These are phyloP conservation scores for Cinclus mexicanus DNA, from an alignment of 2,113 vertebrate species.

Conservation along the genomic window DNA sequence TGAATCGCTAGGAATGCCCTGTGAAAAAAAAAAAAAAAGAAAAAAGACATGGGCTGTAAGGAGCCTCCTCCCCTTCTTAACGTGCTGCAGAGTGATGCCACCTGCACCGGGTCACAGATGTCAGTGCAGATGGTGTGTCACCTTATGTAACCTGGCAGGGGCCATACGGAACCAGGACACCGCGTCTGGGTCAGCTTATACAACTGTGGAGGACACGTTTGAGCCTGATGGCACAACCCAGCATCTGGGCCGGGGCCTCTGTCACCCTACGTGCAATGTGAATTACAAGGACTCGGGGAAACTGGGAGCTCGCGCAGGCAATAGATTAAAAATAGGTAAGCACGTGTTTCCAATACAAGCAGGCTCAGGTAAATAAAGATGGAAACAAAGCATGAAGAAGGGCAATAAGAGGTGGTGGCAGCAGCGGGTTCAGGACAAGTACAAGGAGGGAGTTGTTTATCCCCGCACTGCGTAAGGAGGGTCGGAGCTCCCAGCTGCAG, in stretches of 20 bases:
- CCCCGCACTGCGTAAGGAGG: accelerated
- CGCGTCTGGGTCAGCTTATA: neutral
- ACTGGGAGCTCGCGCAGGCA: neutral
- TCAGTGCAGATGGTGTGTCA: neutral
- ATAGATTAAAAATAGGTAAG: neutral
- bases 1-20: neutral
- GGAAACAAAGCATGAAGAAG: neutral
- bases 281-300: neutral
- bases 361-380: neutral
- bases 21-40: neutral
- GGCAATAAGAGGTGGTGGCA: neutral
- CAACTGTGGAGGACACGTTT: neutral
- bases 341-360: neutral
- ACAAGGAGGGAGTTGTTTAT: neutral
- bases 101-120: conserved; percentile 7
- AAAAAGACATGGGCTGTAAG: neutral
- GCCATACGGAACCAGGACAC: neutral
- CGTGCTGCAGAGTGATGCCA: neutral
- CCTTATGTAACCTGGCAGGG: neutral
- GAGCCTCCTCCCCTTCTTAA: neutral
- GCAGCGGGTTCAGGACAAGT: accelerated
- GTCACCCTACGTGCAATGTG: accelerated
- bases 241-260: neutral
- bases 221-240: neutral
- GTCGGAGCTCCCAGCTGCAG: neutral